phyloP scores from a whole-genome alignment of 2,113 vertebrate species.

The zebrafish (Danio rerio) region GRCz12tu NC_133198.1:32980001-32980500 shows the following conservation, averaged over 20 bases:
- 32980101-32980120: background rate
- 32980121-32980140: background rate
- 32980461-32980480: background rate
- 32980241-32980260: no score
- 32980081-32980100: background rate
- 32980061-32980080: background rate
- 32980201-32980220: no score
- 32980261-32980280: no score
- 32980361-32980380: conserved; percentile 7
- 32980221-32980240: no score
- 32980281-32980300: no score
- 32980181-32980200: no score
- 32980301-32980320: no score
- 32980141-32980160: background rate
- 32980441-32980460: background rate
- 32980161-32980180: no score
- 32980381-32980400: background rate
- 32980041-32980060: background rate
- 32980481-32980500: background rate
- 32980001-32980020: background rate
- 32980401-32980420: background rate
- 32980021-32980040: background rate
- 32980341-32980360: conserved; percentile 4
- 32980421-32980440: conserved; percentile 3
- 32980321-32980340: no score